Percentiles rank a stretch among this genome's conserved stretches.
Conservation (phyloP, 1,140 invertebrate species). For the Pogonognathellus flavescens region DNA sequence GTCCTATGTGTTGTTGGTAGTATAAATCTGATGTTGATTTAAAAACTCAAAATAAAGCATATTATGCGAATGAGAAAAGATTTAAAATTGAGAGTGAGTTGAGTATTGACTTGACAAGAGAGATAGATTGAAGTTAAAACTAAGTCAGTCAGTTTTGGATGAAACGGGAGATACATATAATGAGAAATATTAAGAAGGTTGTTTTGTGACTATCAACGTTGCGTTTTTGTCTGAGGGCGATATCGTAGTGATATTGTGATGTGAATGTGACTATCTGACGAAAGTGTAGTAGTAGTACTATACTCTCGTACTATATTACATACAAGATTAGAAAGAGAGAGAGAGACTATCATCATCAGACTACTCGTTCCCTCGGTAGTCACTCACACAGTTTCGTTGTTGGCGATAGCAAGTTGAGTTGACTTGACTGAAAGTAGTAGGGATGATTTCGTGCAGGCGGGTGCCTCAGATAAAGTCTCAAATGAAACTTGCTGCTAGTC, state of each 20-base stretch:
- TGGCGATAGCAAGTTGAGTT: conserved; percentile 20
- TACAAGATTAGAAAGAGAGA: not conserved
- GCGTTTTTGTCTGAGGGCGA: not conserved
- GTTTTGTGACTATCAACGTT: conserved; percentile 19
- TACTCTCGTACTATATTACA: not conserved
- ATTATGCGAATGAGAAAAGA: no score
- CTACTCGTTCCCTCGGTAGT: conserved; percentile 13
- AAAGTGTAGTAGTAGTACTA: not conserved
- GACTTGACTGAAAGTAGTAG: conserved; percentile 8
- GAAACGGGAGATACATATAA: not conserved
- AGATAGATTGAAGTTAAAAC: no score
- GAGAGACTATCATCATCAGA: conserved; percentile 44
- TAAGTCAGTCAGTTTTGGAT: not conserved
- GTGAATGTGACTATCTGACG: conserved; percentile 32
- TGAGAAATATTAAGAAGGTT: not conserved
- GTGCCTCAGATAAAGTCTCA: conserved; percentile 45
- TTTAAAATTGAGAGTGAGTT: no score
- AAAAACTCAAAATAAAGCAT: no score
- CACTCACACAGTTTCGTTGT: not conserved
- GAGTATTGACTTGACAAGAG: no score
- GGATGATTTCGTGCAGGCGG: conserved; percentile 42
- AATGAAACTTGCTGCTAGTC: conserved; percentile 48
- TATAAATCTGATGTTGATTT: no score
- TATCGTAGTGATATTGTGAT: conserved; percentile 28
- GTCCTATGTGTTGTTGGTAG: no score